These are phyloP conservation scores for Hystrix cristata DNA, from an alignment of 2,113 vertebrate genomes.

Conservation along the genomic window DNA sequence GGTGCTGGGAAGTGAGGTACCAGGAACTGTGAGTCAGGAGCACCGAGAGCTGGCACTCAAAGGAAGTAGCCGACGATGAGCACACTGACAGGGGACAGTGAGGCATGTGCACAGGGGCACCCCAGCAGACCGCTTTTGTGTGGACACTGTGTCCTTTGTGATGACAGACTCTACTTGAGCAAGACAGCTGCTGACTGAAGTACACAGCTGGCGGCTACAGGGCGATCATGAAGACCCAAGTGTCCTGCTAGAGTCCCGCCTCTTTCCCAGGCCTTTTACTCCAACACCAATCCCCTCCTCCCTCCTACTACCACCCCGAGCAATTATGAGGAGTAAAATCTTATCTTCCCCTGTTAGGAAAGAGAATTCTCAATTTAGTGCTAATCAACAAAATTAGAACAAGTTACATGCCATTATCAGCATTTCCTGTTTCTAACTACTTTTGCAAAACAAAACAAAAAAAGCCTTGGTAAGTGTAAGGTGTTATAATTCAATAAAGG, in stretches of 20 bases:
- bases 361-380: neutral
- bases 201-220: no score
- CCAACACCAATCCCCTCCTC: neutral
- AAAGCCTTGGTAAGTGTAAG: neutral
- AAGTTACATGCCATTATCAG: neutral
- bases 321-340: neutral
- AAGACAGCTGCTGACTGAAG: neutral
- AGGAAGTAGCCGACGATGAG: neutral
- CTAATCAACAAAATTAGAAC: neutral
- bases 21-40: neutral
- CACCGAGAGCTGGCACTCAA: neutral
- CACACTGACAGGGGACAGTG: neutral
- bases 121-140: neutral
- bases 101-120: neutral
- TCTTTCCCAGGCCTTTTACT: neutral
- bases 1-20: neutral
- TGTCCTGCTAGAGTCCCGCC: neutral
- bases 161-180: neutral
- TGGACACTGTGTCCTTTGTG: neutral
- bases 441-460: slow-evolving; percentile 5
- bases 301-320: neutral
- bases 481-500: neutral
- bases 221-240: neutral
- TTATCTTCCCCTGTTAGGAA: neutral
- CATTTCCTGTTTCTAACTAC: slow-evolving; percentile 25